These are phyloP conservation scores for Sandelia bainsii DNA, from an alignment of 2,797 vertebrate genomes.

Conservation along the genomic window DNA sequence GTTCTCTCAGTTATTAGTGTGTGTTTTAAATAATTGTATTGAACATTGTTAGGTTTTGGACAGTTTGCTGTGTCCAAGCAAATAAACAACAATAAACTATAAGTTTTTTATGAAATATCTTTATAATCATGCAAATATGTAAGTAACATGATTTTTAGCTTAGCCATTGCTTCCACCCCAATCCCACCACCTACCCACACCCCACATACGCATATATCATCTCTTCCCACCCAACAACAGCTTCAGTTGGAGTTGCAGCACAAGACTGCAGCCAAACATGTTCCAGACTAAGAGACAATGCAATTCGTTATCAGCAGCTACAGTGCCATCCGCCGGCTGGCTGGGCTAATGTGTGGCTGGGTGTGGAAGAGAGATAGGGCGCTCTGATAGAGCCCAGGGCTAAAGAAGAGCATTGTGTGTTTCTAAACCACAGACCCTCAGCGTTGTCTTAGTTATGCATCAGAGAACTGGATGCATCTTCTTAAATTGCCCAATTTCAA, in stretches of 20 bases:
- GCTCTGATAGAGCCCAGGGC: constrained; percentile 66
- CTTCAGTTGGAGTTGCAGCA: constrained; percentile 49
- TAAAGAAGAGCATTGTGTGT: constrained; percentile 61
- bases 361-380: constrained; percentile 72
- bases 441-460: constrained; percentile 81
- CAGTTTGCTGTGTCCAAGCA: no score
- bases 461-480: constrained; percentile 68
- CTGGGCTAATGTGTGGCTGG: constrained; percentile 61
- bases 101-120: background rate
- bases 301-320: constrained; percentile 70
- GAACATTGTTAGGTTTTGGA: background rate
- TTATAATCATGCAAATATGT: constrained; percentile 17
- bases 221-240: constrained; percentile 37
- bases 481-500: constrained; percentile 60
- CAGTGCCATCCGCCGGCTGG: constrained; percentile 76
- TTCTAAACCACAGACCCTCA: constrained; percentile 55
- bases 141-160: constrained; percentile 17
- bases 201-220: background rate
- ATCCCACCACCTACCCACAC: background rate
- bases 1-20: background rate
- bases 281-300: constrained; percentile 62
- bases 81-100: no score
- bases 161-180: no score
- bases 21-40: background rate
- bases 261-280: constrained; percentile 59